Conservation (phyloP, 2,113 vertebrate species). For the Laticauda colubrina region DNA sequence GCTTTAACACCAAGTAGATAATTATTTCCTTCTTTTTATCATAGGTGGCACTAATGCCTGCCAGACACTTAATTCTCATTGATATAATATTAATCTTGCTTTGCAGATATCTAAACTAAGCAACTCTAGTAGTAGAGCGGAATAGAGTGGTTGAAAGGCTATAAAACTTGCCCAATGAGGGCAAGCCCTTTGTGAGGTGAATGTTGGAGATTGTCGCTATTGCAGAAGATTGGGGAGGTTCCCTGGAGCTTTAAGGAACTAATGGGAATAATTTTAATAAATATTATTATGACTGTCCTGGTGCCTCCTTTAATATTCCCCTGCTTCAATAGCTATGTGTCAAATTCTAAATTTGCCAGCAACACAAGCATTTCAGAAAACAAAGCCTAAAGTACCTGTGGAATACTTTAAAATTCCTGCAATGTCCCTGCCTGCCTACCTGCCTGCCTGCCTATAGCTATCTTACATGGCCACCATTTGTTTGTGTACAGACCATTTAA, state of each 20-base stretch:
- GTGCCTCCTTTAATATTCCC: background rate
- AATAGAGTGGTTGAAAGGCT: background rate
- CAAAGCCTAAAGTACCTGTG: background rate
- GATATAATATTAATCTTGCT: background rate
- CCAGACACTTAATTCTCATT: background rate
- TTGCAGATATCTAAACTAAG: background rate
- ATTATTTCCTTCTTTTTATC: background rate
- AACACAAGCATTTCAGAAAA: background rate
- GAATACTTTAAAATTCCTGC: background rate
- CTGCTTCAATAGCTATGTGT: background rate
- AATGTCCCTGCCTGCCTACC: background rate
- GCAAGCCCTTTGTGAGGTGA: background rate
- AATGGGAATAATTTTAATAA: background rate
- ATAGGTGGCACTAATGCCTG: background rate
- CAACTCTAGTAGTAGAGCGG: background rate
- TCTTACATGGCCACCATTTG: background rate
- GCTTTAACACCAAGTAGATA: background rate
- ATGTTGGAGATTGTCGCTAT: background rate
- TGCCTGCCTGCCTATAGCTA: background rate
- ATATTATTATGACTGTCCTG: background rate
- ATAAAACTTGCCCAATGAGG: background rate
- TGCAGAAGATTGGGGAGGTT: background rate
- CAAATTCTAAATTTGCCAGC: background rate
- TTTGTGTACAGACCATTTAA: background rate
- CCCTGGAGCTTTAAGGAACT: background rate